These are phyloP conservation scores for Serinus canaria DNA, from an alignment of 2,113 vertebrate species.

Conservation along the genomic window DNA sequence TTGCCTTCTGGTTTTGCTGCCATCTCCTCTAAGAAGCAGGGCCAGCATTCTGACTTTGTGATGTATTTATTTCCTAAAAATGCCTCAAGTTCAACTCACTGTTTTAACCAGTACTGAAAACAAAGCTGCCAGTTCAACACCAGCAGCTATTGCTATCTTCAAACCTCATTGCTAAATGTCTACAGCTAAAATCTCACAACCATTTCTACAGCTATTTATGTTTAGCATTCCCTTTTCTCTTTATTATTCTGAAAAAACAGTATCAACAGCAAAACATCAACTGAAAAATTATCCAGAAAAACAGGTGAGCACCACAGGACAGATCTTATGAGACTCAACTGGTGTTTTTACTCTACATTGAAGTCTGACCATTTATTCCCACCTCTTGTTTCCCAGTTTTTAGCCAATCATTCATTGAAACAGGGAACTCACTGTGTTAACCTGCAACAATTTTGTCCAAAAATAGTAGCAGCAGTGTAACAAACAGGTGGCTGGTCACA, in stretches of 20 bases:
- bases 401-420: background rate
- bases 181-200: background rate
- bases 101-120: background rate
- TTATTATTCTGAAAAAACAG: background rate
- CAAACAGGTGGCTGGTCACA: constrained; percentile 12
- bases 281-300: background rate
- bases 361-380: background rate
- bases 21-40: background rate
- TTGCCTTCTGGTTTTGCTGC: background rate
- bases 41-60: background rate
- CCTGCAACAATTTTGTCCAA: background rate
- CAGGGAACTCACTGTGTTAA: background rate
- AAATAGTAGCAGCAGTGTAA: background rate
- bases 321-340: background rate
- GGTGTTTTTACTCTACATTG: background rate
- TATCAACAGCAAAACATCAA: background rate
- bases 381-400: background rate
- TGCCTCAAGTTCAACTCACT: background rate
- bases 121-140: background rate
- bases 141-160: background rate
- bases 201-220: background rate
- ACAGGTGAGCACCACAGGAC: background rate
- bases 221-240: background rate
- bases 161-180: background rate
- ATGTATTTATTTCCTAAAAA: background rate